A percentile compares a stretch with the other conserved stretches of the same genome.
These are phyloP conservation scores for Lota lota DNA, from an alignment of 2,113 vertebrate genomes.

Conservation along the genomic window DNA sequence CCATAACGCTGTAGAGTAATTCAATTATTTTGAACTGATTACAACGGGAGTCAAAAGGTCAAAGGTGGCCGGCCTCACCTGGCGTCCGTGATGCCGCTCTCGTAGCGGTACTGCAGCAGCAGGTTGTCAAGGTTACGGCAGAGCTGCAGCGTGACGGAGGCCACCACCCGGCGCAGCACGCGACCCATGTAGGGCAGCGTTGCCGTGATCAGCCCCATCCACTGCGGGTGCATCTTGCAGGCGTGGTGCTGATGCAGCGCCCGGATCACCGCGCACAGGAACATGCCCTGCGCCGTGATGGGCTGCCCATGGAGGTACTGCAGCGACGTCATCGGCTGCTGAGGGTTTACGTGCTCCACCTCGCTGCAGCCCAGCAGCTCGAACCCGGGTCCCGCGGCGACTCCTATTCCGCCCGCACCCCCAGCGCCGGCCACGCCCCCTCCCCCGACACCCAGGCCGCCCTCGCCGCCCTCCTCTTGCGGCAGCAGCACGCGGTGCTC, in stretches of 20 bases:
- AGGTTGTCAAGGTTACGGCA: slow-evolving; percentile 96
- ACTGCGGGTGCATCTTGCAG: slow-evolving; percentile 98
- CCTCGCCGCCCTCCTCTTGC: slow-evolving; percentile 81
- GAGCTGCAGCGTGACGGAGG: slow-evolving; percentile 94
- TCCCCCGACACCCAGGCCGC: slow-evolving; percentile 51
- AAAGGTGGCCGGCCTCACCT: slow-evolving; percentile 68
- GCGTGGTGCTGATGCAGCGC: slow-evolving; percentile 94
- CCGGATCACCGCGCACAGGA: slow-evolving; percentile 93
- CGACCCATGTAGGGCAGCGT: slow-evolving; percentile 96
- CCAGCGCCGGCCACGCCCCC: slow-evolving; percentile 58
- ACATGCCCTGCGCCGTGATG: slow-evolving; percentile 97
- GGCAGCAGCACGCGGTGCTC: slow-evolving; percentile 89
- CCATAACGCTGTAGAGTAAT: no score
- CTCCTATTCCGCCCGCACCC: slow-evolving; percentile 64
- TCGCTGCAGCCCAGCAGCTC: slow-evolving; percentile 84
- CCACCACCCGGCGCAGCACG: slow-evolving; percentile 90
- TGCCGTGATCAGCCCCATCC: slow-evolving; percentile 95
- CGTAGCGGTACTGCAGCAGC: slow-evolving; percentile 94
- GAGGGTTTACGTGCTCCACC: slow-evolving; percentile 89
- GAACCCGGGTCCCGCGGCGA: slow-evolving; percentile 73
- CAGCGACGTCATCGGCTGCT: slow-evolving; percentile 94
- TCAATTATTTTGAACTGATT: no score
- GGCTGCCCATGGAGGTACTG: slow-evolving; percentile 96
- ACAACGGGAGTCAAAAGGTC: no score
- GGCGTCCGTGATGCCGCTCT: slow-evolving; percentile 84